phyloP scores from a whole-genome alignment of 2,888 invertebrate genomes.

The Argyresthia albistria region DNA sequence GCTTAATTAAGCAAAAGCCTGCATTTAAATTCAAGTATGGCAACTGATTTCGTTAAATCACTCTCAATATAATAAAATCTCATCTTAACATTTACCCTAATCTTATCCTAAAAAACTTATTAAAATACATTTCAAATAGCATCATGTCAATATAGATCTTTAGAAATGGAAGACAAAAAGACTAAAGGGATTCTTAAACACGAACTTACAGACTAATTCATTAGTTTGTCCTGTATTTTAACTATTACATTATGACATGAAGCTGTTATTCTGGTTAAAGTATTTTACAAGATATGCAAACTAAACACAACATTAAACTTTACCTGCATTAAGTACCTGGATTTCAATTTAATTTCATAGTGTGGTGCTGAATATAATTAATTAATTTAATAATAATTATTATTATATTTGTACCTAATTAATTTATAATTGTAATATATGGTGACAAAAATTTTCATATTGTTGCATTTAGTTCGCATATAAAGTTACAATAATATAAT shows the following conservation, averaged over 20 bases:
- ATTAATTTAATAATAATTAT: no score
- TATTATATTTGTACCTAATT: no score
- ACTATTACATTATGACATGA: no score
- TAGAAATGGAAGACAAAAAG: constrained; percentile 23
- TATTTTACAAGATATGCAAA: neutral
- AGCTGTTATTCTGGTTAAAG: neutral
- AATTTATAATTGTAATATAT: no score
- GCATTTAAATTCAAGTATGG: neutral
- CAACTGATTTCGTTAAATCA: neutral
- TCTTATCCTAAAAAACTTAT: neutral
- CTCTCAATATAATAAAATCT: constrained; percentile 6
- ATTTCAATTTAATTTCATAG: no score
- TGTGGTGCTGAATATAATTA: no score
- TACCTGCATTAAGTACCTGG: no score
- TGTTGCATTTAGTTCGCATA: neutral
- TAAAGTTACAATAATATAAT: constrained; percentile 9
- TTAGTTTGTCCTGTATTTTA: no score
- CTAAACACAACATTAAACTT: neutral
- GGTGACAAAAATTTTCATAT: neutral
- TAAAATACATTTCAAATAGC: neutral
- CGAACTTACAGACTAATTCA: no score
- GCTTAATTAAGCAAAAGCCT: neutral
- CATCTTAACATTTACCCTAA: neutral
- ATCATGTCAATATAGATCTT: neutral
- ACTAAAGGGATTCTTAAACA: constrained; percentile 11